These are phyloP conservation scores for Equus quagga DNA, from an alignment of 2,113 vertebrate species.

Conservation along the genomic window DNA sequence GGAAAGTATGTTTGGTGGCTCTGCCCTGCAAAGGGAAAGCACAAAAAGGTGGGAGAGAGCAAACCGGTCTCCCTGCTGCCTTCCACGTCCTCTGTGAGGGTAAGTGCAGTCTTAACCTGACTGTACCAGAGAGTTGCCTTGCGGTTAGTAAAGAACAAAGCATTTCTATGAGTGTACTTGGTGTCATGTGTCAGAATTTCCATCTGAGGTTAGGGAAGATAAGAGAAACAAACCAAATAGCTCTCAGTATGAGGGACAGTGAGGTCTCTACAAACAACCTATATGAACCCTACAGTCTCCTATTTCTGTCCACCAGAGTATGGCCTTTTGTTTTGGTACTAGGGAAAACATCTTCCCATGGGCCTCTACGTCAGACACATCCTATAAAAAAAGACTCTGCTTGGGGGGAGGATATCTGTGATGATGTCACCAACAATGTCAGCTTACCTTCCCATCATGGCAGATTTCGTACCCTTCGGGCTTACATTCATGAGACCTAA, in stretches of 20 bases:
- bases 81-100: neutral
- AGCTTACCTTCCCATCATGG: conserved; percentile 93
- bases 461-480: conserved; percentile 96
- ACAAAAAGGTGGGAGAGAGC: neutral
- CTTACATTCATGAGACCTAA: conserved; percentile 98
- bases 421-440: neutral
- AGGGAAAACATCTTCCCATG: conserved; percentile 4
- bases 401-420: neutral
- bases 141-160: neutral
- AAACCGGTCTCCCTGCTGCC: neutral
- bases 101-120: neutral
- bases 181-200: conserved; percentile 16
- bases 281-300: neutral
- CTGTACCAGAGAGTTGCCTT: neutral
- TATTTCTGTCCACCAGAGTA: neutral
- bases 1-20: neutral
- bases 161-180: neutral
- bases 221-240: neutral
- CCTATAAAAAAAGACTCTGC: neutral
- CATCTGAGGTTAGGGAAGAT: conserved; percentile 36
- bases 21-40: neutral
- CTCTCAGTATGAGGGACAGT: neutral
- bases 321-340: neutral
- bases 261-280: neutral
- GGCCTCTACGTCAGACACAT: neutral